Evolutionary conservation across 1,140 invertebrate genomes (phyloP).

Genomic region (Aphaenogaster floridana): DNA sequence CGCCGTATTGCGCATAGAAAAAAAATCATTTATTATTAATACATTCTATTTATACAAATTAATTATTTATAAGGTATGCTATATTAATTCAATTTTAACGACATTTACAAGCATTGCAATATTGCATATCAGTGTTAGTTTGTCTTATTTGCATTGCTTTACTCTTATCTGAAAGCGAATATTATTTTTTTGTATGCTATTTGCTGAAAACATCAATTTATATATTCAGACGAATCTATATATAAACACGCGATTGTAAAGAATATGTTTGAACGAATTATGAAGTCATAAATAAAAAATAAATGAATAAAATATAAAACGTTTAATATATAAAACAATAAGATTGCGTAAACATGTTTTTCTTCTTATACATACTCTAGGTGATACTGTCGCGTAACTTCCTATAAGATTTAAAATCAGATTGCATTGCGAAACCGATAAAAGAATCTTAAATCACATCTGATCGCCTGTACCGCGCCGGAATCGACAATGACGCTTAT

Average conservation of each 20-base stretch:
- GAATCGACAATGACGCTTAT: conserved; percentile 53
- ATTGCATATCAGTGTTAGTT: neutral
- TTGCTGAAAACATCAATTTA: neutral
- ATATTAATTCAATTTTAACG: conserved; percentile 1
- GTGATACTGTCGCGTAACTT: neutral
- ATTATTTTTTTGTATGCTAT: neutral
- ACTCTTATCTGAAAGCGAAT: neutral
- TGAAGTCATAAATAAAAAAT: neutral
- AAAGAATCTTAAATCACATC: conserved; percentile 35
- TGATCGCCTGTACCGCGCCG: neutral
- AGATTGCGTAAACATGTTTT: neutral
- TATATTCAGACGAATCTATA: neutral
- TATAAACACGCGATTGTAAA: neutral
- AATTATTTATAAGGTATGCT: neutral
- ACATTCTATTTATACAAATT: neutral
- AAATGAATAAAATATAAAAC: neutral
- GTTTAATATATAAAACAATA: neutral
- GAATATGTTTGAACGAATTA: neutral
- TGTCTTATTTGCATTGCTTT: neutral
- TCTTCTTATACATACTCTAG: neutral
- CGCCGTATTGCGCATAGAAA: neutral
- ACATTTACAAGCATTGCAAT: neutral
- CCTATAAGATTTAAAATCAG: neutral
- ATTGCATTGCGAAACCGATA: conserved; percentile 7
- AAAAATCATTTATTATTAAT: neutral